These are phyloP conservation scores for Pyralis farinalis DNA, from an alignment of 2,888 invertebrate genomes.

Conservation along the genomic window DNA sequence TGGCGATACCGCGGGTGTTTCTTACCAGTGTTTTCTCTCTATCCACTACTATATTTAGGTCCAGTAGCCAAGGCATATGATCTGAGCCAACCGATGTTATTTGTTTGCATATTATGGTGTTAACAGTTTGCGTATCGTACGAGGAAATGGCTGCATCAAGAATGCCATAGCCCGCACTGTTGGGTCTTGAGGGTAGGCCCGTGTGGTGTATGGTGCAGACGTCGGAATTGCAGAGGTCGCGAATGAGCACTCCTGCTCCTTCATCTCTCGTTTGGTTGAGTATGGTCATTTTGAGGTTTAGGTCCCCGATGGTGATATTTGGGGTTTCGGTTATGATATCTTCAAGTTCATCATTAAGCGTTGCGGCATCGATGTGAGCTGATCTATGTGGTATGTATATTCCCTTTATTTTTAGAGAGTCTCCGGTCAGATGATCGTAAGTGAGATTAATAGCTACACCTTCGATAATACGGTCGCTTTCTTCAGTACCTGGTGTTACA, in stretches of 20 bases:
- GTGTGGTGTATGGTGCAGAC: neutral
- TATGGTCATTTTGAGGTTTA: neutral
- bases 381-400: neutral
- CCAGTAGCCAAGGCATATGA: neutral
- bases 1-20: neutral
- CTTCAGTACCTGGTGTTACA: neutral
- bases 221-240: neutral
- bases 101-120: neutral
- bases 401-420: neutral
- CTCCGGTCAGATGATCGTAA: neutral
- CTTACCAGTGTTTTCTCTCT: neutral
- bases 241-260: neutral
- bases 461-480: neutral
- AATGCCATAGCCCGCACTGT: neutral
- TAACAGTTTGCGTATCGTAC: neutral
- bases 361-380: neutral
- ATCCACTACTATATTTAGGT: neutral
- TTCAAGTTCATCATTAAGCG: neutral
- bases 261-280: neutral
- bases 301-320: neutral
- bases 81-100: neutral
- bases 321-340: neutral
- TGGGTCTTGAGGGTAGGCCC: neutral
- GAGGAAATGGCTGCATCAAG: slow-evolving; percentile 1
- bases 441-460: neutral